A percentile compares a stretch with the other conserved stretches of the same genome.
These are phyloP conservation scores for Noctuana brunneofusca DNA, from an alignment of 2,888 invertebrate genomes.

Conservation along the genomic window DNA sequence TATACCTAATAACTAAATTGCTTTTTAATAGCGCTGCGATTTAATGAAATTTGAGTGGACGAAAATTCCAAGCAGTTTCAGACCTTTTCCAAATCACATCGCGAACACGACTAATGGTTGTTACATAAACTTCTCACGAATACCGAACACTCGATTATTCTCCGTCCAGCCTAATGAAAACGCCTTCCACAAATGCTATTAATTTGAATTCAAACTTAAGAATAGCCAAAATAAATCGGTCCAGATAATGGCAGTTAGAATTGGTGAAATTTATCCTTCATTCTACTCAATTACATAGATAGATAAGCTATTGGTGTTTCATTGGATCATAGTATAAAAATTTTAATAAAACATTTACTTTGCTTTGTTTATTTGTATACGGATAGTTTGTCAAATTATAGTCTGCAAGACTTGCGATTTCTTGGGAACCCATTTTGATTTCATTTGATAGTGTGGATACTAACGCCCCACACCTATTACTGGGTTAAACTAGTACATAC, in stretches of 20 bases:
- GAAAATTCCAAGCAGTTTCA: not conserved
- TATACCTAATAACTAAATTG: too few species aligned
- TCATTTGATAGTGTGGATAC: too few species aligned
- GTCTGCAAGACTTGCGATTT: too few species aligned
- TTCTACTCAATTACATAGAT: not conserved
- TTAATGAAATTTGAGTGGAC: not conserved
- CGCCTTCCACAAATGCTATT: slow-evolving; percentile 3
- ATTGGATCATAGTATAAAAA: too few species aligned
- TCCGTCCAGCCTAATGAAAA: slow-evolving; percentile 5
- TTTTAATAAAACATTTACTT: too few species aligned
- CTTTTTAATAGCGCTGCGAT: not conserved
- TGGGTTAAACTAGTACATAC: too few species aligned
- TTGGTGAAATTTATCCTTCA: not conserved
- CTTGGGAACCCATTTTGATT: too few species aligned
- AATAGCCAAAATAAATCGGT: slow-evolving; percentile 12
- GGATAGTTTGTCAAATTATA: too few species aligned
- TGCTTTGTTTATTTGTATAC: too few species aligned
- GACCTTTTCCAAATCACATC: not conserved
- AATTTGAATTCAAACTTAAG: slow-evolving; percentile 12
- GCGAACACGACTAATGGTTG: not conserved
- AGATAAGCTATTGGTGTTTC: too few species aligned
- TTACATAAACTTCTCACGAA: slow-evolving; percentile 7
- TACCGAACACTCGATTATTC: slow-evolving; percentile 18
- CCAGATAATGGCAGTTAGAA: not conserved
- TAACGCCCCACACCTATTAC: too few species aligned